phyloP scores from a whole-genome alignment of 2,888 invertebrate genomes.

The Lamellibrachia columna region DNA sequence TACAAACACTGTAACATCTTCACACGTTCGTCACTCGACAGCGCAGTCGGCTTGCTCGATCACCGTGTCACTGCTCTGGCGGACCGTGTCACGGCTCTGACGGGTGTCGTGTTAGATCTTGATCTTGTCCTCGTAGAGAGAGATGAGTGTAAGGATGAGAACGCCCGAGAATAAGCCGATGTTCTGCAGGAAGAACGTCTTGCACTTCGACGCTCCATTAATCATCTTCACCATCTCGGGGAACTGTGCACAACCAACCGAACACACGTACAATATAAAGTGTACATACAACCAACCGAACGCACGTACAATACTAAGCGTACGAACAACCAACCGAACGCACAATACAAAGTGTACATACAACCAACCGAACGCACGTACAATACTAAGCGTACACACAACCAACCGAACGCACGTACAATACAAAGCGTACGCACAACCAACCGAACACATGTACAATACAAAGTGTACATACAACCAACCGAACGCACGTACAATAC shows the following conservation, averaged over 20 bases:
- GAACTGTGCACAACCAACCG: neutral
- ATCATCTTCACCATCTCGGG: conserved; percentile 24
- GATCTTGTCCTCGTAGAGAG: conserved; percentile 26
- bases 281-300: neutral
- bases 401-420: no score
- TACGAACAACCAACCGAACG: neutral
- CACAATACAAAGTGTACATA: neutral
- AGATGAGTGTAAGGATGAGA: conserved; percentile 23
- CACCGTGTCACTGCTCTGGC: neutral
- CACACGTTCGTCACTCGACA: neutral
- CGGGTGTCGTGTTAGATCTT: neutral
- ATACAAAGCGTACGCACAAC: no score
- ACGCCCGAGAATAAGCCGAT: conserved; percentile 27
- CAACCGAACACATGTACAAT: neutral
- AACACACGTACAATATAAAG: neutral
- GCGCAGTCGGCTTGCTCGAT: neutral
- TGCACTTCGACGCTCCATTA: neutral
- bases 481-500: no score
- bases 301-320: neutral
- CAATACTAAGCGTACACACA: no score
- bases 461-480: neutral
- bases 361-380: neutral
- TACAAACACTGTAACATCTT: neutral
- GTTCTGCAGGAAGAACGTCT: conserved; percentile 27
- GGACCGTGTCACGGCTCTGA: neutral